Base-by-base conservation (phyloP, 2,113 vertebrate species). In the Lontra canadensis region DNA sequence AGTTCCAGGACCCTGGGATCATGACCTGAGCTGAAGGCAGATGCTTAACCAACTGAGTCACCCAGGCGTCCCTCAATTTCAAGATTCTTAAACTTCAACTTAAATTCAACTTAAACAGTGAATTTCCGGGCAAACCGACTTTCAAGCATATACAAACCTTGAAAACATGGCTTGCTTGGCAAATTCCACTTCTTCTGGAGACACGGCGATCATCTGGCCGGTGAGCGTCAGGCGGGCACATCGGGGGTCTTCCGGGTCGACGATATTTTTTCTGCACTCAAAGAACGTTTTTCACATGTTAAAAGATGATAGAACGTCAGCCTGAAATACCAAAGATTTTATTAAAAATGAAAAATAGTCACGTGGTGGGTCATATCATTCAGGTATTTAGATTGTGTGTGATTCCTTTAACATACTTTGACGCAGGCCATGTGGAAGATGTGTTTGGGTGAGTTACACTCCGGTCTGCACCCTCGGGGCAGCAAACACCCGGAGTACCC, bases 91-190 rank as follows among this genome's bases (percentile, higher is more conserved):
- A 49, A 61, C n/a, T 86, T n/a, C 34, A 52, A 63, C 71, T 42
- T 61, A 59, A 61, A 61, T 86, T n/a, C 34, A 52, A 63, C 71
- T 42, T 61, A 59, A 61, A 61, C 10, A 11, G 15, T 15, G 1
- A 23, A 47, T 83, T 87, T 90, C 9, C 7, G 5, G 36, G 88
- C 23, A 73, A 78, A 67, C 47, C 23, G 20, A 26, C 20, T 9
- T 29, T 4, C 76, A 39, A 84, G 44, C 96, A 92, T 31, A 73
- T 84, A 98, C 98, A 83, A 92, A 99, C 99, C 99, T 99, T 96
- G 99, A 99, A 98, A 99, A 99, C 97, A 99, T 92, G 29, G 99
- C 99, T 96, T 99, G 99, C 97, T 99, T 99, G 96, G 99, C 99
- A 98, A 99, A 99, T 76, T 99, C 99, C 7, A 98, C 96, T 98